Evolutionary conservation across 2,797 vertebrate genomes (phyloP).

Genomic region (Phataginus tetradactyla): DNA sequence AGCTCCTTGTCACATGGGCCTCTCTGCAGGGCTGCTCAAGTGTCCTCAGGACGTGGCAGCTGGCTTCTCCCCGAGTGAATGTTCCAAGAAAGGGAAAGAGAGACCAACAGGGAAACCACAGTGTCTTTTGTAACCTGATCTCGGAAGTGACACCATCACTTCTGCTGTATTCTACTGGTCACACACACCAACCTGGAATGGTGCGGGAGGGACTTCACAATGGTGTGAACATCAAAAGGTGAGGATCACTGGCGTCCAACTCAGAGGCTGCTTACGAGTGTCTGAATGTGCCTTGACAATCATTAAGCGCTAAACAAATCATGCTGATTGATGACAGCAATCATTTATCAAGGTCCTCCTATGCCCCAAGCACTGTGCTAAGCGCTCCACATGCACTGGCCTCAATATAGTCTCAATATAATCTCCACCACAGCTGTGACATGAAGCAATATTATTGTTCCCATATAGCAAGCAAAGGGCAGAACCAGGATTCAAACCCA

Average conservation of each 20-base stretch:
- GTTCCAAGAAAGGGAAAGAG: neutral
- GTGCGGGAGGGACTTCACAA: neutral
- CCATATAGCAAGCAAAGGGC: rapidly evolving
- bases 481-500: neutral
- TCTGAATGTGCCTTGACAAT: neutral
- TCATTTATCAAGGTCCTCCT: neutral
- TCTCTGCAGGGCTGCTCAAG: rapidly evolving
- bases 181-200: neutral
- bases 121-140: neutral
- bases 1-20: neutral
- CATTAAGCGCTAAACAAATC: neutral
- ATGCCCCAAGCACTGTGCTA: rapidly evolving
- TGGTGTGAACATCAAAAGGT: too few species aligned
- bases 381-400: rapidly evolving
- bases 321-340: rapidly evolving
- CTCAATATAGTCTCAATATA: too few species aligned
- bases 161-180: neutral
- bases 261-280: neutral
- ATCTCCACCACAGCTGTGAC: rapidly evolving
- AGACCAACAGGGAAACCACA: neutral
- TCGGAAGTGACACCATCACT: neutral
- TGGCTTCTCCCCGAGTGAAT: too few species aligned
- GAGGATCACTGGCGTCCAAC: neutral
- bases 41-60: neutral
- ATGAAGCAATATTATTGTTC: rapidly evolving